Evolutionary conservation across 2,113 vertebrate genomes (phyloP).

Genomic region (Clarias macrocephalus): DNA sequence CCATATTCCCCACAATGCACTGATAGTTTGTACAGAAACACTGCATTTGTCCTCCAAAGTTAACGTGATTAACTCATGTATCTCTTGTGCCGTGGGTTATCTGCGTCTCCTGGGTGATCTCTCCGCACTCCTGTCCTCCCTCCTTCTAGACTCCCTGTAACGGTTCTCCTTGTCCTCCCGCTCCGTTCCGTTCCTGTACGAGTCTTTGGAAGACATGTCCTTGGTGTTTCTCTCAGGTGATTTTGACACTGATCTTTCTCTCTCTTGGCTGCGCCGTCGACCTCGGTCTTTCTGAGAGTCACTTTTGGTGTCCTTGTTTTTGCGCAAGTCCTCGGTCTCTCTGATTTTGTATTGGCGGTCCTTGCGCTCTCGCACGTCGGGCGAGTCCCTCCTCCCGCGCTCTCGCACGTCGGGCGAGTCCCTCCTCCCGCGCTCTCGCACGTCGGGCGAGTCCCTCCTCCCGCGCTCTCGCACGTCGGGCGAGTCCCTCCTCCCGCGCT

Average conservation of each 20-base stretch:
- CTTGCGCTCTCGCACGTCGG: slow-evolving; percentile 29
- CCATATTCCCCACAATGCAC: slow-evolving; percentile 13
- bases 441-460: slow-evolving; percentile 56
- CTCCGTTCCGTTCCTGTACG: slow-evolving; percentile 70
- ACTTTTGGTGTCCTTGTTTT: slow-evolving; percentile 64
- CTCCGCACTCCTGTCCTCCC: slow-evolving; percentile 65
- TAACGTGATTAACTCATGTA: not conserved
- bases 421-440: not conserved
- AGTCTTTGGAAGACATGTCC: slow-evolving; percentile 59
- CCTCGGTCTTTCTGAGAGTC: slow-evolving; percentile 64
- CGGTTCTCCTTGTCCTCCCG: slow-evolving; percentile 64
- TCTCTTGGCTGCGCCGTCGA: slow-evolving; percentile 60
- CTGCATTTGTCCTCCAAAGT: not conserved
- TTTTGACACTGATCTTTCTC: slow-evolving; percentile 75
- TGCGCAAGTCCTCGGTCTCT: slow-evolving; percentile 63
- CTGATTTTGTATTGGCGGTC: slow-evolving; percentile 55
- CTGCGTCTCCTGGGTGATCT: slow-evolving; percentile 71
- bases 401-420: not conserved
- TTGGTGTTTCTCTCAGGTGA: slow-evolving; percentile 68
- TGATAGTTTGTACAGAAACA: slow-evolving; percentile 1
- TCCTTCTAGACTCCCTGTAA: slow-evolving; percentile 68
- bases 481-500: not conserved
- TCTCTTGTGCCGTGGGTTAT: slow-evolving; percentile 44
- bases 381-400: not conserved
- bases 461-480: not conserved